phyloP scores from a whole-genome alignment of 2,797 vertebrate species.

The Coracias cyanogaster region DNA sequence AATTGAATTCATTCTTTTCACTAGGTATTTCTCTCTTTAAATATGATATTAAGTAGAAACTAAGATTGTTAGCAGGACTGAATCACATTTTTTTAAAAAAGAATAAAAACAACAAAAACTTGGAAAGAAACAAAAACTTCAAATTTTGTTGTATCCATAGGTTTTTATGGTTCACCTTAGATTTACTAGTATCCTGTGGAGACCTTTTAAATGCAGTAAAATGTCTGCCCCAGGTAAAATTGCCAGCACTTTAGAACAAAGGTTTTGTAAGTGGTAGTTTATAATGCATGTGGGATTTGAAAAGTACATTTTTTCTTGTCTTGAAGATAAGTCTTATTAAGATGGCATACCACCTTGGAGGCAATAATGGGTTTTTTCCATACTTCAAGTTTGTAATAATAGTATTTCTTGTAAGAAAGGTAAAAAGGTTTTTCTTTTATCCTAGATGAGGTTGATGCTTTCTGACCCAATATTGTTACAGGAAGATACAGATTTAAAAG shows the following conservation, averaged over 20 bases:
- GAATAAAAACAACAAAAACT: slow-evolving; percentile 46
- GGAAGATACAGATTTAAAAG: slow-evolving; percentile 53
- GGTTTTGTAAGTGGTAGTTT: slow-evolving; percentile 77
- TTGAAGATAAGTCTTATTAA: slow-evolving; percentile 79
- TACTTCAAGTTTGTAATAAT: slow-evolving; percentile 67
- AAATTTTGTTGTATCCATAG: slow-evolving; percentile 71
- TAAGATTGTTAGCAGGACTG: neutral
- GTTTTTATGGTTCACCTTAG: slow-evolving; percentile 67
- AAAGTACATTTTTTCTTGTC: slow-evolving; percentile 78
- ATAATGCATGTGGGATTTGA: slow-evolving; percentile 77
- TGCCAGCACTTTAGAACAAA: slow-evolving; percentile 78
- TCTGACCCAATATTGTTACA: slow-evolving; percentile 72
- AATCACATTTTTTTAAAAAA: neutral
- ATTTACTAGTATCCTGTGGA: slow-evolving; percentile 71
- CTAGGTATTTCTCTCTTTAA: neutral
- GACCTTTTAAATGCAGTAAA: slow-evolving; percentile 78
- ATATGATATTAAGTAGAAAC: neutral
- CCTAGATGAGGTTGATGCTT: slow-evolving; percentile 42
- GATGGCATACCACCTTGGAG: slow-evolving; percentile 71
- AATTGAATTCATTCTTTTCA: neutral
- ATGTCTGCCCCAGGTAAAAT: slow-evolving; percentile 77
- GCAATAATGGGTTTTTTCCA: slow-evolving; percentile 70
- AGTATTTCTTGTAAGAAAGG: slow-evolving; percentile 69
- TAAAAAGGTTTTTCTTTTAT: slow-evolving; percentile 38
- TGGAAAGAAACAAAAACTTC: slow-evolving; percentile 71